Evolutionary conservation across 2,797 vertebrate species (phyloP).

Genomic region (Gymnothorax reevesii): DNA sequence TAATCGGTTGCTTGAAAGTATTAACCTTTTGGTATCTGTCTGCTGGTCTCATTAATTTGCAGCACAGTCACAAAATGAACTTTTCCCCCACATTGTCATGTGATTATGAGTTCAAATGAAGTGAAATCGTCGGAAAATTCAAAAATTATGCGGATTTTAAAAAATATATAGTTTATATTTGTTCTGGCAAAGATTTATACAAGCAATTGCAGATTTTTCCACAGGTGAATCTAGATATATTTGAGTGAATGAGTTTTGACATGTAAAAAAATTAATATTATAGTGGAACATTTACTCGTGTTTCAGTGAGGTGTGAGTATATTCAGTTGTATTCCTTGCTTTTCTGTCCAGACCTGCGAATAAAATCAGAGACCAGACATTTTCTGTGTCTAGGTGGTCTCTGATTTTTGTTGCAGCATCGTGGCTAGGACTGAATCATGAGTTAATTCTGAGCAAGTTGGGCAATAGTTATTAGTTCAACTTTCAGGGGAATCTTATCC

Average conservation of each 20-base stretch:
- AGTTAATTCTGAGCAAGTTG: conserved; percentile 7
- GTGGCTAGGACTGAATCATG: neutral
- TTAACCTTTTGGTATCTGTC: neutral
- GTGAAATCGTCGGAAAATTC: neutral
- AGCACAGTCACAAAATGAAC: neutral
- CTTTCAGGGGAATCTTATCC: neutral
- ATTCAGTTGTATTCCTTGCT: neutral
- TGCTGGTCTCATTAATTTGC: neutral
- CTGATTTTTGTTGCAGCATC: conserved; percentile 3
- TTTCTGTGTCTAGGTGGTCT: neutral
- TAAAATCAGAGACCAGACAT: neutral
- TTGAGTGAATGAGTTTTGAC: neutral
- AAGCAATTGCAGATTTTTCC: neutral
- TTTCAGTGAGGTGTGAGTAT: neutral
- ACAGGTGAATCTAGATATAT: neutral
- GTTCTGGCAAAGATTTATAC: neutral
- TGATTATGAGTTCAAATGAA: neutral
- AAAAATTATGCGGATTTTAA: neutral
- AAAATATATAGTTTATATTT: neutral
- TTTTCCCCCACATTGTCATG: neutral
- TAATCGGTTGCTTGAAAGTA: neutral
- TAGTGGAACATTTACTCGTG: neutral
- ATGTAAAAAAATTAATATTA: too few relatives aligned
- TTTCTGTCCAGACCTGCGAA: neutral
- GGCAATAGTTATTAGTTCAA: neutral